A percentile compares a stretch with the other conserved stretches of the same genome.
Conservation (phyloP, 2,888 invertebrate genomes). For the Trichogramma dendrolimi region DNA sequence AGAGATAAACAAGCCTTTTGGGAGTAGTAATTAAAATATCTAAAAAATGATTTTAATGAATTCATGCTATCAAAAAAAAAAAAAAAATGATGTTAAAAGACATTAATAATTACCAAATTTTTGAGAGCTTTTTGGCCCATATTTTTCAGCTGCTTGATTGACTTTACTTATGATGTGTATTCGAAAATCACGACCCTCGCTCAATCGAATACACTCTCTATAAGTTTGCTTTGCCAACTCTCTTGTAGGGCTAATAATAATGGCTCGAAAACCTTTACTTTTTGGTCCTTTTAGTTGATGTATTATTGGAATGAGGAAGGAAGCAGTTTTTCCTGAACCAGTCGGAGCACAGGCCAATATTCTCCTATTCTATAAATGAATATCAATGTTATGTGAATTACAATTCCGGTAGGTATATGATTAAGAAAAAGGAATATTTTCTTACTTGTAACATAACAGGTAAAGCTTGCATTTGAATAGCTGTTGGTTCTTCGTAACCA, state of each 20-base stretch:
- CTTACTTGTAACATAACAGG: conserved; percentile 77
- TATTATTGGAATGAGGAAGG: conserved; percentile 86
- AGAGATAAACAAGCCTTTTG: conserved; percentile 79
- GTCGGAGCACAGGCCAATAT: conserved; percentile 94
- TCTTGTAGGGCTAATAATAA: conserved; percentile 88
- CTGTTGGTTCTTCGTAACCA: conserved; percentile 75
- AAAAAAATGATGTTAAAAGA: conserved; percentile 33
- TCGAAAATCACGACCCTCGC: conserved; percentile 69
- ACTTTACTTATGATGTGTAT: conserved; percentile 77
- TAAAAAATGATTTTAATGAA: conserved; percentile 49
- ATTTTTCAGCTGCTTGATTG: conserved; percentile 68
- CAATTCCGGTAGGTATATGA: background rate
- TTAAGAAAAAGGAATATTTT: conserved; percentile 25
- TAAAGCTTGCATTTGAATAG: conserved; percentile 89
- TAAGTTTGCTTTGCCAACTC: conserved; percentile 91
- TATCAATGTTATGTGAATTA: conserved; percentile 8
- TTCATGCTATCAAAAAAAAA: conserved; percentile 32
- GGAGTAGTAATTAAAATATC: conserved; percentile 94
- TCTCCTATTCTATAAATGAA: conserved; percentile 63
- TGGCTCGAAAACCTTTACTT: conserved; percentile 75
- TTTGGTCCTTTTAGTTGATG: conserved; percentile 67
- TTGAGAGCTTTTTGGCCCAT: conserved; percentile 67
- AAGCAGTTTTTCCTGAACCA: conserved; percentile 95
- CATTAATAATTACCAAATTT: conserved; percentile 65
- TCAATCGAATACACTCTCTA: conserved; percentile 71